Evolutionary conservation across 2,888 invertebrate genomes (phyloP).

Genomic region (Calameuta filiformis): DNA sequence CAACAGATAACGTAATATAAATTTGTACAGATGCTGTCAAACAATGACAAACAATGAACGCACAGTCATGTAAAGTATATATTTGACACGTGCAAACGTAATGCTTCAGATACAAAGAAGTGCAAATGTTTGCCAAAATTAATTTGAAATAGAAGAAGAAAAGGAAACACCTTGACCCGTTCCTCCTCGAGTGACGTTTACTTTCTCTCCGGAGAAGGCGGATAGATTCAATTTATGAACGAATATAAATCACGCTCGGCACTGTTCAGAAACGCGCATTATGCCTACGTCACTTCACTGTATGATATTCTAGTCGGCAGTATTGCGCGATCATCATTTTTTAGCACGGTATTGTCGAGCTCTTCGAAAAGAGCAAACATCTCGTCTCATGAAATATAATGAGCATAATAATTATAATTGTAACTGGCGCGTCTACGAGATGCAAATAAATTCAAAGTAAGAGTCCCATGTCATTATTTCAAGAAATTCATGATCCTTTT

Average conservation of each 20-base stretch:
- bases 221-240: not conserved
- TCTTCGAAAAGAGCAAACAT: not conserved
- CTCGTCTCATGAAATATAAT: not conserved
- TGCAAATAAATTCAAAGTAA: not conserved
- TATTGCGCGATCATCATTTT: not conserved
- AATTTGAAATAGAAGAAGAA: not conserved
- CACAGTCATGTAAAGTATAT: not conserved
- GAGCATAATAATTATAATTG: not conserved
- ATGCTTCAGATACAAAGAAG: not conserved
- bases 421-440: not conserved
- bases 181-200: not conserved
- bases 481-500: not conserved
- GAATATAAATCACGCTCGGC: not conserved
- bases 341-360: not conserved
- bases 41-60: not conserved
- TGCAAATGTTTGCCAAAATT: not conserved
- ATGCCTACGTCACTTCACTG: not conserved
- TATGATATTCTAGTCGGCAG: not conserved
- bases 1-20: slow-evolving; percentile 19
- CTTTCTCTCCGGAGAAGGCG: not conserved
- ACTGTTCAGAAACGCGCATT: not conserved
- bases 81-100: not conserved
- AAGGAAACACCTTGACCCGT: not conserved
- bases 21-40: not conserved
- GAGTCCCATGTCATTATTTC: not conserved